Conservation (phyloP, 2,888 invertebrate genomes). For the Dichetophora obliterata region DNA sequence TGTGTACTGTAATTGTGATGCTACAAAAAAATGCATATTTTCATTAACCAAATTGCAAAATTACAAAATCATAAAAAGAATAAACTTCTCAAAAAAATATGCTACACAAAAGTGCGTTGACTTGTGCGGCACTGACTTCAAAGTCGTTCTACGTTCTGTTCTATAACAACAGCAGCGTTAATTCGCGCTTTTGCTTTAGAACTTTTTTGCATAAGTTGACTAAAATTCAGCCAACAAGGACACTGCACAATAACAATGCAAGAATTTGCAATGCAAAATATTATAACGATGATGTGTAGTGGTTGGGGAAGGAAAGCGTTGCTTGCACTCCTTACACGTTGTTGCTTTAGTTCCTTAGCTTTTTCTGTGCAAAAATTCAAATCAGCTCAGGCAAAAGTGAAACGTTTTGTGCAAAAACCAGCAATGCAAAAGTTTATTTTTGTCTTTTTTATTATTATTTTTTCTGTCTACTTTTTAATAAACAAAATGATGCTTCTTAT, state of each 20-base stretch:
- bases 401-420: too few relatives aligned
- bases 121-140: neutral
- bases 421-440: neutral
- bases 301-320: too few relatives aligned
- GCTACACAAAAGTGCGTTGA: conserved; percentile 14
- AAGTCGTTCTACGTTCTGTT: neutral
- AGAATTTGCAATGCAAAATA: conserved; percentile 8
- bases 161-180: neutral
- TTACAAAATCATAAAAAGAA: neutral
- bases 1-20: neutral
- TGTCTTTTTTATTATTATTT: neutral
- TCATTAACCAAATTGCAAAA: neutral
- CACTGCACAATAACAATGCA: conserved; percentile 10
- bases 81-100: neutral
- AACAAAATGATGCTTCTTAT: conserved; percentile 13
- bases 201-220: conserved; percentile 2
- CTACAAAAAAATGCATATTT: neutral
- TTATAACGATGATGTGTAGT: too few relatives aligned
- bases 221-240: neutral
- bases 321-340: too few relatives aligned
- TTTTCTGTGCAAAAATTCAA: conserved; percentile 3
- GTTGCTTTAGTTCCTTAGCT: neutral
- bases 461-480: neutral
- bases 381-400: neutral
- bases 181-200: neutral